Conservation (phyloP, 2,113 vertebrate genomes). For the Oryctolagus cuniculus region mOryCun1.1 NC_091442.1:47134001-47134500, state of each 20-base stretch:
- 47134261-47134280: constrained; percentile 7
- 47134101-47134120: neutral
- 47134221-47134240: neutral
- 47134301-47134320: constrained; percentile 5
- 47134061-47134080: neutral
- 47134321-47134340: constrained; percentile 55
- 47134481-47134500: neutral
- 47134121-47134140: neutral
- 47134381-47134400: constrained; percentile 24
- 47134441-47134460: neutral
- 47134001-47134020: neutral
- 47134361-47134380: constrained; percentile 20
- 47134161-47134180: neutral
- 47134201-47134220: neutral
- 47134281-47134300: constrained; percentile 15
- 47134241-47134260: neutral
- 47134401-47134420: constrained; percentile 54
- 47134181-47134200: neutral
- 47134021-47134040: neutral
- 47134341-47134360: constrained; percentile 30
- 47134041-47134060: neutral
- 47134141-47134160: neutral
- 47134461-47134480: neutral
- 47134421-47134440: neutral
- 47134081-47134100: neutral